These are phyloP conservation scores for Sceliomorpha sp. DNA, from an alignment of 2,888 invertebrate genomes.

Conservation along the genomic window DNA sequence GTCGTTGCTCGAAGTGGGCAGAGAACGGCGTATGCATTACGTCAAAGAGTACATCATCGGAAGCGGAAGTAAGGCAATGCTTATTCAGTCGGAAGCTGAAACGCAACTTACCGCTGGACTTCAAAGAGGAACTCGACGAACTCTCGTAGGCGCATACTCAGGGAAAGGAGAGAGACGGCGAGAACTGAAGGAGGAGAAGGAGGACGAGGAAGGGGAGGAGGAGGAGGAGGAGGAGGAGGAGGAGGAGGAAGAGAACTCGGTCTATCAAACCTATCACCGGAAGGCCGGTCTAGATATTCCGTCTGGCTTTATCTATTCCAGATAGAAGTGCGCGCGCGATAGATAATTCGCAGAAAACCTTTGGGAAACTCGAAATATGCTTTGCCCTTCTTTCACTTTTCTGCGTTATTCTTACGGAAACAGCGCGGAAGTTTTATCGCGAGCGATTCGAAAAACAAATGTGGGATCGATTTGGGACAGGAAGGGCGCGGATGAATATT, in stretches of 20 bases:
- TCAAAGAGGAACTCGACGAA: conserved; percentile 58
- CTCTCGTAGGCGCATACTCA: conserved; percentile 48
- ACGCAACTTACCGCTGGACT: conserved; percentile 66
- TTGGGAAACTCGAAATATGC: conserved; percentile 59
- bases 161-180: conserved; percentile 27
- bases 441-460: too few species aligned
- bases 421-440: too few species aligned
- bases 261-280: conserved; percentile 71
- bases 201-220: conserved; percentile 48
- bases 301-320: conserved; percentile 62
- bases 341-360: conserved; percentile 57
- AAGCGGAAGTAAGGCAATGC: conserved; percentile 75
- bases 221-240: conserved; percentile 34
- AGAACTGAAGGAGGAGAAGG: conserved; percentile 34
- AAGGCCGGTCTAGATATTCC: conserved; percentile 72
- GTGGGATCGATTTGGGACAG: too few species aligned
- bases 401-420: too few species aligned
- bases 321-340: conserved; percentile 60
- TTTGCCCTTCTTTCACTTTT: conserved; percentile 23
- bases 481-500: too few species aligned
- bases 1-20: conserved; percentile 53
- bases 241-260: conserved; percentile 48
- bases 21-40: conserved; percentile 64
- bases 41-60: conserved; percentile 73
- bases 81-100: conserved; percentile 74